Evolutionary conservation across 2,888 invertebrate species (phyloP), one percentile per base, ranked within the genome.

Genomic region (Heteromurus nitidus): DNA sequence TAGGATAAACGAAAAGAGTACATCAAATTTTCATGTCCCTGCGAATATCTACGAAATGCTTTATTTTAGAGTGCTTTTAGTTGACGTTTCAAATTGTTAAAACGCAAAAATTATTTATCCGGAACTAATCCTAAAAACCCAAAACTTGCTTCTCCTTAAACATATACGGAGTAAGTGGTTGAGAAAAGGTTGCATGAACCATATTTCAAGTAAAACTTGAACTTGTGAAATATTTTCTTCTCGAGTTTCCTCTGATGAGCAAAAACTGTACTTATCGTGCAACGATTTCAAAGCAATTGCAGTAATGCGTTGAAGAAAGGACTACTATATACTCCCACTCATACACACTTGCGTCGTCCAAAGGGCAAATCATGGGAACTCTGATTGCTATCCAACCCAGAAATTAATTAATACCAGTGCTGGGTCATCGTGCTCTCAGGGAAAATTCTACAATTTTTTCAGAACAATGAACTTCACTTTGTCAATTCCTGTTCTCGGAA

Each of bases 361-460:
- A 69, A 69, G 77, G 60, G 67, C 26, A 60, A 77, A 77, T 68
- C 69, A 74, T 84, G 84, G 82, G 84, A 84, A 84, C 65, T 79
- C 64, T 72, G 84, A 84, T 84, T 82, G 47, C 81, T 74, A 77
- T 79, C 81, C 81, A 72, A 73, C 77, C 77, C 67, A 64, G 73
- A 84, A 79, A 68, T 77, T 81, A 82, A 84, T 84, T 81, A 82
- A 79, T 65, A 68, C 58, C 13, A 74, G 69, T 79, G 74, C 72
- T 72, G 82, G 84, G 82, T 84, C 84, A 84, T 83, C 80, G 84
- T 75, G 82, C 84, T 82, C 82, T 75, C 84, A 84, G 84, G 82
- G 82, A 84, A 84, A 84, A 77, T 82, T 82, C 70, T 82, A 64
- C 77, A 77, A 77, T 72, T 79, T 75, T 74, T 77, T 82, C 73